These are phyloP conservation scores for Myotis findleyi DNA, from an alignment of 2,797 vertebrate genomes.

Conservation along the genomic window DNA sequence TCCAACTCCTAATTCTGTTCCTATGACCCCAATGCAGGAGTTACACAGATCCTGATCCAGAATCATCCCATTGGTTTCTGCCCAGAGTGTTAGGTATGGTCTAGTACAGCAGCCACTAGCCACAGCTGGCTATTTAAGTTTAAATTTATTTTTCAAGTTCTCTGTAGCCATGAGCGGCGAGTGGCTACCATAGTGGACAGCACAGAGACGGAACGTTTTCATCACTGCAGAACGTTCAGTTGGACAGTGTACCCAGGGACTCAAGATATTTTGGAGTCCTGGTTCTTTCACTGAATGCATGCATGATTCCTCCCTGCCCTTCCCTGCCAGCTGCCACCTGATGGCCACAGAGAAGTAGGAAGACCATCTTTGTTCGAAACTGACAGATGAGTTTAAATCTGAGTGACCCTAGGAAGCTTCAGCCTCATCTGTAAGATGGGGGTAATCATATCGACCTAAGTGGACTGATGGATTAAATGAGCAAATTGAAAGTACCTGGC, in stretches of 20 bases:
- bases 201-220: not conserved
- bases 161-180: not conserved
- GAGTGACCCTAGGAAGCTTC: not conserved
- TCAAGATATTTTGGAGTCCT: not conserved
- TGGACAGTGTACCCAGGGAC: not conserved
- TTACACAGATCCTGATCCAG: not conserved
- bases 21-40: constrained; percentile 34
- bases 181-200: not conserved
- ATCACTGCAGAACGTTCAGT: not conserved
- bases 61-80: not conserved
- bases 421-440: constrained; percentile 43
- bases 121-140: not conserved
- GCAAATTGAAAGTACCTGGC: not conserved
- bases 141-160: constrained; percentile 18
- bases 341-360: not conserved
- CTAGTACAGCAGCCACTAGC: not conserved
- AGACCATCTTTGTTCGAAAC: not conserved
- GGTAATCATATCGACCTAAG: not conserved
- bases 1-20: constrained; percentile 32
- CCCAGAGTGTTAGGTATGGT: not conserved
- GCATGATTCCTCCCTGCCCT: not conserved
- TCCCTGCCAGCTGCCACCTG: not conserved
- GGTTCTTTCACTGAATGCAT: not conserved
- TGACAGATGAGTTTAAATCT: constrained; percentile 39
- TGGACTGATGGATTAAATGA: not conserved